phyloP scores from a whole-genome alignment of 2,113 vertebrate genomes.

The Desmodus rotundus region DNA sequence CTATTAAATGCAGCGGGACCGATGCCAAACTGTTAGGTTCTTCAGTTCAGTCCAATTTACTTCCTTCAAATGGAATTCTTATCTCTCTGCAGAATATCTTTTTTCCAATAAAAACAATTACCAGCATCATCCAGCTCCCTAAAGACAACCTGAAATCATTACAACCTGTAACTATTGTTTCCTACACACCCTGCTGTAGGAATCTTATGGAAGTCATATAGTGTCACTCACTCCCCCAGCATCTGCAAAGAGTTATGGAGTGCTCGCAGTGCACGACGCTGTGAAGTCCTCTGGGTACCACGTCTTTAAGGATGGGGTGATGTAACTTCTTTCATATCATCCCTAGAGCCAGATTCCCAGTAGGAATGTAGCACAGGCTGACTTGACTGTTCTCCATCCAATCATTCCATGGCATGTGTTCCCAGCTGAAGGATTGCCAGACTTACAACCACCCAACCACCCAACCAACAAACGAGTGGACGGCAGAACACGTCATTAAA shows the following conservation, averaged over 20 bases:
- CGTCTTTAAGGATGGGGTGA: neutral
- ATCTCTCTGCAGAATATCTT: neutral
- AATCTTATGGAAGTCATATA: neutral
- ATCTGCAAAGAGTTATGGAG: neutral
- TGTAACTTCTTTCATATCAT: neutral
- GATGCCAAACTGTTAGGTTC: neutral
- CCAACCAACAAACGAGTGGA: neutral
- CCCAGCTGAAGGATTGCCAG: neutral
- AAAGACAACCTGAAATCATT: neutral
- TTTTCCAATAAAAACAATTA: neutral
- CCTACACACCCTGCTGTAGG: neutral
- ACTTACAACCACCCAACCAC: neutral
- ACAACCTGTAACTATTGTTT: neutral
- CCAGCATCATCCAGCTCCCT: neutral
- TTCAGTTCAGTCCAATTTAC: neutral
- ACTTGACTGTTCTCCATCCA: neutral
- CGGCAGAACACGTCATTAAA: neutral
- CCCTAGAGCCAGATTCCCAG: too few relatives aligned
- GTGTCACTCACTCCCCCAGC: neutral
- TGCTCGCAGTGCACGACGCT: accelerated
- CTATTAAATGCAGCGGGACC: neutral
- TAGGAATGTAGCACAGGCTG: neutral
- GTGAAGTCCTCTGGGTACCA: neutral
- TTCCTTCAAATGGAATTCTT: neutral
- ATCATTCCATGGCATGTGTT: neutral